Base-by-base conservation (phyloP, 2,113 vertebrate species). In the Sterrhoptilus dennistouni region DNA sequence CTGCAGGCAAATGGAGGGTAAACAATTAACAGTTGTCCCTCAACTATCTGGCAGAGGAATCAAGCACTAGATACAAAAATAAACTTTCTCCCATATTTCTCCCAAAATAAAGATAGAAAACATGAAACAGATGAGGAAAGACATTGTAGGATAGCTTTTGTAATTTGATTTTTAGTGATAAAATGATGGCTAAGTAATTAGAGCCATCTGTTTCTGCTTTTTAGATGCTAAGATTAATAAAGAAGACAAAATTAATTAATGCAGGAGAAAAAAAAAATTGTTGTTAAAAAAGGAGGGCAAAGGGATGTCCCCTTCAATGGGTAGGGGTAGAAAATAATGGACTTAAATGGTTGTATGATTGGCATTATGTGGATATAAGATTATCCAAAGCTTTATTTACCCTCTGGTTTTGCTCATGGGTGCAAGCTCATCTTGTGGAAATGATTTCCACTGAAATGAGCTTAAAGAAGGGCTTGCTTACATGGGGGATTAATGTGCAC, bases 381-480 rank as follows among this genome's bases (percentile, higher is more conserved):
- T 52, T 74, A 90, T 52, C 16, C 40, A 66, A 89, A 81, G 68
- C 71, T 68, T 80, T 66, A 70, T 77, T 92, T 76, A 54, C 29
- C 8, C 59, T 80, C 50, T 86, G 42, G 52, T 83, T 86, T 80
- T 83, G 83, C 47, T 89, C 76, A 71, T 4, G 24, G 64, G 47
- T 56, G n/a, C 76, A 87, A 92, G 63, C 64, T 93, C 47, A 87
- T 89, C 71, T 61, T 86, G 64, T 74, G 52, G 85, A 93, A 85
- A 65, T 54, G 4, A 95, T 76, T 89, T 89, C 57, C 33, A 57
- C 14, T 49, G 19, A 93, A 92, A 95, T 92, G 52, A 95, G 86
- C 90, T 95, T 95, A 90, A 88, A 33, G 19, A 83, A 93, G 40
- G 71, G 44, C 24, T 81, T 90, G 72, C 64, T 95, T 94, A 74